Base-by-base conservation (phyloP, 2,797 vertebrate genomes). In the Ptychobarbus kaznakovi region DNA sequence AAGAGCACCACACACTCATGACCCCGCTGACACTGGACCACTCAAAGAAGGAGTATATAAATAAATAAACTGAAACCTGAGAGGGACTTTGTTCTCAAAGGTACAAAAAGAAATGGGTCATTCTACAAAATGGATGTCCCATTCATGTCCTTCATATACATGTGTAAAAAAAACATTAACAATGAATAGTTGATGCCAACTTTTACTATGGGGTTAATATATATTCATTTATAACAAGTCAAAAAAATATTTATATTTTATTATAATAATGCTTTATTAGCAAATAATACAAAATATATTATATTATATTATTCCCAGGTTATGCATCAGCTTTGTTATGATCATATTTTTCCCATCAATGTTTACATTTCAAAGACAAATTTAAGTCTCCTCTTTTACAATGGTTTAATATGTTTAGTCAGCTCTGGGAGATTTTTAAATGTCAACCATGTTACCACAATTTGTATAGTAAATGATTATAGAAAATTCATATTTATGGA, bases 31-130 rank as follows among this genome's bases (percentile, higher is more conserved):
- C 81, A 82, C 63, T 9, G 38, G 69, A 20, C 82, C 77, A 86
- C 80, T 91, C 81, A 87, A 87, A 90, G 74, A 61, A 72, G 80
- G 84, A 88, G 79, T 89, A 88, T 88, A 88, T 83, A 93, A 92
- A 93, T 90, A 93, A 91, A 92, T 88, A 81, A 86, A 90, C 51
- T 74, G 89, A 86, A 91, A 93, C 85, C 35, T 22, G 87, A 92
- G 89, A 89, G n/a, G 66, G 56, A n/a, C 86, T 74, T 90, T 84
- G 73, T 88, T 78, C 32, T 51, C 40, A 84, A 63, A 79, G 77
- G 28, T 81, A 87, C 87, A 84, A 28, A 44, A 10, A 81, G 18
- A 78, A 81, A 75, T 12, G 65, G 9, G 32, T 18, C 18, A 40
- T 70, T 82, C 56, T 72, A 63, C 87, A 78, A 83, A 18, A 63